Evolutionary conservation across 2,888 invertebrate genomes (phyloP), one percentile per base, ranked within the genome.

Genomic region (Xestia ashworthii): DNA sequence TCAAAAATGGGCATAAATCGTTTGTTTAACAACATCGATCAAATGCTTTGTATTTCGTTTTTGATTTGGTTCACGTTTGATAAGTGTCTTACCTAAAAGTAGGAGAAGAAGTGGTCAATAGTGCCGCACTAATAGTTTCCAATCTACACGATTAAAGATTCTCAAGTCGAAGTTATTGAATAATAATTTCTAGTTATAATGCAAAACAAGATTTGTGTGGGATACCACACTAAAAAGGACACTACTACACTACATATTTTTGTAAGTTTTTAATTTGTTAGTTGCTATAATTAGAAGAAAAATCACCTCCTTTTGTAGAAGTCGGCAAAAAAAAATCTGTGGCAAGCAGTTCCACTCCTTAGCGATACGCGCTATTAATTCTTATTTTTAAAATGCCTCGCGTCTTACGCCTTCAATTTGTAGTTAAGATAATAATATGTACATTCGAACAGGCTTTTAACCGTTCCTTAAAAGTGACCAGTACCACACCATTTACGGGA

Each of bases 401-500:
- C 66, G 67, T 64, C n/a, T 41, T 41, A 48, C 25, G 48, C 14
- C 48, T 48, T 73, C 46, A 73, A 80, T 64, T 62, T 53, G 12
- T 62, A 46, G 3, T 64, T 25, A 53, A 41, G 14, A 48, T 78
- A 76, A 48, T 78, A 76, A 70, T 32, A 62, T 44, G 14, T 25
- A 65, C 44, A 14, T 82, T 58, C 48, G 5, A 82, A 58, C 6
- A 69, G 25, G 22, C 1, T 68, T 44, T 44, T 60, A 50, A 78
- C 12, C 12, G 46, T 83, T 58, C 19, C 44, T 78, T 44, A 5
- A 64, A 80, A 64, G 38, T 68, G 22, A 22, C 14, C 19, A 53
- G 50, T 46, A 46, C 44, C 46, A n/a, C 32, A 5, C 78, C 78
- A 82, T 72, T 69, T 78, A 85, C 12, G 82, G 71, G 53, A 60